Percentiles rank a stretch among this genome's conserved stretches.
These are phyloP conservation scores for Prunella himalayana DNA, from an alignment of 2,113 vertebrate species.

Conservation along the genomic window DNA sequence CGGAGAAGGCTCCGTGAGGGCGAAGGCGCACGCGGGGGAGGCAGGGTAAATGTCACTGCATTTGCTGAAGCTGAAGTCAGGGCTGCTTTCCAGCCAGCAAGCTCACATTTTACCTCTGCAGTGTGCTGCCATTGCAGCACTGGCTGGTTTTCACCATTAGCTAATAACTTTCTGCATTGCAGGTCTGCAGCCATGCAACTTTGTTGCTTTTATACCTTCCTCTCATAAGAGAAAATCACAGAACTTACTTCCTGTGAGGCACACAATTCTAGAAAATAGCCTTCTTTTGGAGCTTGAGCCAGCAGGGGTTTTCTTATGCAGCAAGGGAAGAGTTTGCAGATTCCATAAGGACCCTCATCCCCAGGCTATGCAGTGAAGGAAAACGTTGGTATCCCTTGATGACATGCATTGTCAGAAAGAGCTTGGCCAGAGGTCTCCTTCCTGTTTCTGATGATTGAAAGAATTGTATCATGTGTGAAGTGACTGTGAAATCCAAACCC, in stretches of 20 bases:
- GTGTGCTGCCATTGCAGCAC: not conserved
- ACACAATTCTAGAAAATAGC: not conserved
- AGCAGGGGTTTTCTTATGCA: not conserved
- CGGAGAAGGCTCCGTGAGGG: not conserved
- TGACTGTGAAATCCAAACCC: not conserved
- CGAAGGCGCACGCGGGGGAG: rapidly evolving
- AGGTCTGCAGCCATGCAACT: not conserved
- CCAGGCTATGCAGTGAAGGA: not conserved
- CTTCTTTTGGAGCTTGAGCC: not conserved
- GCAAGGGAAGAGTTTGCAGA: not conserved
- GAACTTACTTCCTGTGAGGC: not conserved
- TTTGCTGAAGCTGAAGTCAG: not conserved
- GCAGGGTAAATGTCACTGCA: not conserved
- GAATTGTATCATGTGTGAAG: not conserved
- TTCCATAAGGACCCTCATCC: not conserved
- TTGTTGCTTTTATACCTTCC: not conserved
- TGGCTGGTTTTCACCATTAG: not conserved
- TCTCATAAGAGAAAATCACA: not conserved
- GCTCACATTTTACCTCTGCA: not conserved
- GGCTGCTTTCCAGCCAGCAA: constrained; percentile 11
- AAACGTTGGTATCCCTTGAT: not conserved
- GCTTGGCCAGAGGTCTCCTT: not conserved
- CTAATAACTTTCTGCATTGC: constrained; percentile 18
- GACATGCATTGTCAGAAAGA: not conserved
- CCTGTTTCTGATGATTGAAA: not conserved